Conservation (phyloP, 23 tunicate species). For the Halocynthia aurantium region DNA sequence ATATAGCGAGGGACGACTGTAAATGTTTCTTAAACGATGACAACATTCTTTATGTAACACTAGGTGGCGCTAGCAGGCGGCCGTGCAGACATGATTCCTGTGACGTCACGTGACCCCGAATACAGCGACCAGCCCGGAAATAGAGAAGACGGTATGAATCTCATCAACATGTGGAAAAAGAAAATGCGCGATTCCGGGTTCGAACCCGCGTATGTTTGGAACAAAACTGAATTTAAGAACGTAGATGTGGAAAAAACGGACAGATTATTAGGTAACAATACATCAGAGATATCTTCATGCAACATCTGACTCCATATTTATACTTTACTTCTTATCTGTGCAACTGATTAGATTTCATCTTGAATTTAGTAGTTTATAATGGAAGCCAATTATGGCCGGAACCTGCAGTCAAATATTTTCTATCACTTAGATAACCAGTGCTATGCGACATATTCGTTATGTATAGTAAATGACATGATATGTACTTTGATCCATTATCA, state of each 20-base stretch:
- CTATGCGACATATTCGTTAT: too few species aligned
- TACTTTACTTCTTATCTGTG: not conserved
- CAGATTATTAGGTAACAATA: constrained; percentile 1
- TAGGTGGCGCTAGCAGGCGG: constrained; percentile 26
- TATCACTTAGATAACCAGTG: too few species aligned
- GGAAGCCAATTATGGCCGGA: too few species aligned
- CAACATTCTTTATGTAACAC: too few species aligned
- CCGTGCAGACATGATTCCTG: constrained; percentile 20
- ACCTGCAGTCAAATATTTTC: too few species aligned
- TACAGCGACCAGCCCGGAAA: not conserved
- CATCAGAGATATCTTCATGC: not conserved
- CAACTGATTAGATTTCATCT: too few species aligned
- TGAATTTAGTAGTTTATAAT: too few species aligned
- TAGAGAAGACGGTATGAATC: constrained; percentile 13
- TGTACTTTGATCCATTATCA: too few species aligned
- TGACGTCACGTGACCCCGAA: constrained; percentile 7
- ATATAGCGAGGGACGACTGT: too few species aligned
- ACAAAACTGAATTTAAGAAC: constrained; percentile 1
- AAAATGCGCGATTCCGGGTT: not conserved
- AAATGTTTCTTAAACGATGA: too few species aligned
- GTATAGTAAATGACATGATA: too few species aligned
- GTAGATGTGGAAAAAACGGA: constrained; percentile 1
- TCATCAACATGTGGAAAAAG: constrained; percentile 25
- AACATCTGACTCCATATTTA: not conserved
- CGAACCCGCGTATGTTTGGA: constrained; percentile 11